Evolutionary conservation across 1,140 invertebrate genomes (phyloP), one percentile per base, ranked within the genome.

Genomic region (Hyles vespertilio): DNA sequence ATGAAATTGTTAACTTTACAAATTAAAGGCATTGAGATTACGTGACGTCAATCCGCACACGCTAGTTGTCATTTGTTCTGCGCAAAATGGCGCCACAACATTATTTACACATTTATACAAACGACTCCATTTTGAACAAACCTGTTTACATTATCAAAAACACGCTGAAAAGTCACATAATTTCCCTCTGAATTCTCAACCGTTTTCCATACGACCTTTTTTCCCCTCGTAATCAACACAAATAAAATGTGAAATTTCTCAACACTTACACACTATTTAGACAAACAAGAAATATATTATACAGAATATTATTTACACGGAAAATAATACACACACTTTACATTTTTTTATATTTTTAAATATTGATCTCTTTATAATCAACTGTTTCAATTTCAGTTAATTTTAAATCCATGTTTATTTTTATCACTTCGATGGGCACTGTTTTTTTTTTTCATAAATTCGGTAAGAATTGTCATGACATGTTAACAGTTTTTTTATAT

Each of bases 241-340:
- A 84, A 77, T 84, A 81, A 79, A 84, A 82, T 84, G 79, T 84
- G 74, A 84, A 81, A 67, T 50, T 70, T 49, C 56, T 78, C 75
- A 84, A 84, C 81, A 82, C 81, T 84, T 84, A 82, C 56, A 82
- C 58, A 46, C 72, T 77, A 78, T 22, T 22, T 50, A 62, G 62
- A 67, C 65, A 77, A 80, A 75, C 68, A 70, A 68, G 67, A 70
- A 72, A 67, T 67, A 78, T 70, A 63, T 74, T 75, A 76, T 66
- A 79, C 11, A 49, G 34, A 61, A 52, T 6, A 53, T 67, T 82
- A 80, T 82, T 80, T 82, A 82, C 79, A 63, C 40, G 47, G 61
- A 58, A 62, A 57, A 67, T 53, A 63, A 60, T 57, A 69, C 54
- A 58, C 54, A 58, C 55, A 59, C 12, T 43, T 58, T 54, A 57